Conservation (phyloP, 2,113 vertebrate genomes). For the Herpetotheres cachinnans region DNA sequence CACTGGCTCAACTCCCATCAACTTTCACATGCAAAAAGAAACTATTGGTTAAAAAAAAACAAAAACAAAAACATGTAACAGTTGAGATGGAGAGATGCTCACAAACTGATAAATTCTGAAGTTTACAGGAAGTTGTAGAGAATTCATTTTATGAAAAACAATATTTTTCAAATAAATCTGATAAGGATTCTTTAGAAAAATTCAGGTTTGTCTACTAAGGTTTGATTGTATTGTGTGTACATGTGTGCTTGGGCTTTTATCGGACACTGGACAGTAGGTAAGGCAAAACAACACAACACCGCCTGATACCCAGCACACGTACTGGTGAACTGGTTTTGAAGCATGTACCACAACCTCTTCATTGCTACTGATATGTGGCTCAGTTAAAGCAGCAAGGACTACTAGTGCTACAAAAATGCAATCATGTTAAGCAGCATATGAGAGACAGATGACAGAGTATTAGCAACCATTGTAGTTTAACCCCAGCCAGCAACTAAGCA, state of each 20-base stretch:
- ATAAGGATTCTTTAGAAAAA: not conserved
- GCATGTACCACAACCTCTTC: not conserved
- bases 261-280: not conserved
- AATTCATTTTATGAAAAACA: not conserved
- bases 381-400: not conserved
- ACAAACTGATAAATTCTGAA: not conserved
- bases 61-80: not conserved
- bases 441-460: not conserved
- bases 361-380: not conserved
- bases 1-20: not conserved
- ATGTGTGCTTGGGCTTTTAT: not conserved
- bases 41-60: not conserved
- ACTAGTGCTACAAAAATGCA: not conserved
- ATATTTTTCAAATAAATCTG: not conserved
- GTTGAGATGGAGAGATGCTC: not conserved
- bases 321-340: not conserved
- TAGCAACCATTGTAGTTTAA: not conserved
- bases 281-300: not conserved
- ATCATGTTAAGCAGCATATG: not conserved
- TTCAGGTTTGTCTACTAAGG: not conserved
- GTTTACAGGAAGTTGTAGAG: not conserved
- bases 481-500: too few species aligned
- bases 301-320: fast-evolving
- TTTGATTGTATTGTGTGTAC: not conserved
- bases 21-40: not conserved